Base-by-base conservation (phyloP, 37 sponge, comb jelly and placozoan species). In the Bolinopsis microptera region DNA sequence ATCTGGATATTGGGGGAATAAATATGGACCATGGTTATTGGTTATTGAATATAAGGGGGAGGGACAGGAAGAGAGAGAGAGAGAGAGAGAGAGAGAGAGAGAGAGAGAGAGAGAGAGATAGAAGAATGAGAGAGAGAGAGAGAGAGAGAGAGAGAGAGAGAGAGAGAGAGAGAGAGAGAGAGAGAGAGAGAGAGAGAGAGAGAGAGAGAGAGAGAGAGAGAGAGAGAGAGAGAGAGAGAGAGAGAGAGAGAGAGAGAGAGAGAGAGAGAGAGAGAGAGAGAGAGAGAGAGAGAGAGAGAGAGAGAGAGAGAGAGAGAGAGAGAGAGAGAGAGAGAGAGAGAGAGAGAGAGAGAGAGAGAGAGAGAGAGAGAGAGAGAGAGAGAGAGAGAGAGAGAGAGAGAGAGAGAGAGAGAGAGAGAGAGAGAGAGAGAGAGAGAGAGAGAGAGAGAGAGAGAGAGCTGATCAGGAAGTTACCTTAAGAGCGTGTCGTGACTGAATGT, bases 181-280 rank as follows among this genome's bases (percentile, higher is more conserved):
- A 67, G 21, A 22, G 68, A 21, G 68, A 67, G 21, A 67, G 18
- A 67, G 13, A 22, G 68, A 21, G 18, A 21, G 68, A 67, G 68
- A 67, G 68, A 67, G 68, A 67, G 68, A 67, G 68, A 67, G 68
- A 67, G 68, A 67, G 68, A 67, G 68, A 67, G 68, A 67, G 68
- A 67, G 68, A 67, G 68, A 67, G 68, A 67, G 68, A 67, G 68
- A 67, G 68, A 67, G 68, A 67, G 68, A 67, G 68, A 67, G 68
- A 67, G 68, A 67, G 68, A 67, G 68, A 67, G 68, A 67, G 68
- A 67, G 68, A 67, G 68, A 67, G 68, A 67, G 68, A 67, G 68
- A 67, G 68, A 67, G 68, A 67, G 68, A 67, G 68, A 67, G 68
- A 67, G 68, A 67, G 68, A 67, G 68, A 67, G 68, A 67, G 68